These are phyloP conservation scores for Zosterops pallidus DNA, from an alignment of 2,113 vertebrate species.

Conservation along the genomic window DNA sequence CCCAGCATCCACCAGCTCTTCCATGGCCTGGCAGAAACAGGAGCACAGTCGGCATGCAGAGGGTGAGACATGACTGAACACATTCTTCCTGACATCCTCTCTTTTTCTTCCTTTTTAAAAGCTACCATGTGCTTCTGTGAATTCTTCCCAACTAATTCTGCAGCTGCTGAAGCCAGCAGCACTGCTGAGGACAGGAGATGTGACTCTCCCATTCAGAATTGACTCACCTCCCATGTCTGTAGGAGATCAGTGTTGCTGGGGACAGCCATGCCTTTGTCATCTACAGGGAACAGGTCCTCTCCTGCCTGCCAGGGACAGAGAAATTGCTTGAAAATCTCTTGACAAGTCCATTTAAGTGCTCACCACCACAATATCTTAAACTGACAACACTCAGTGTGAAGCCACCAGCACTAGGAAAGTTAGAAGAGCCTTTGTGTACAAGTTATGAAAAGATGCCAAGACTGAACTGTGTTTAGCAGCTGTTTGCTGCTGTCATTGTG, in stretches of 20 bases:
- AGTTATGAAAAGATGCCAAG: not conserved
- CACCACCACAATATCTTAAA: not conserved
- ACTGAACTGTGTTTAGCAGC: not conserved
- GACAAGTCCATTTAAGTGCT: not conserved
- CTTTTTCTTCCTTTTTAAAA: not conserved
- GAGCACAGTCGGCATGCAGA: not conserved
- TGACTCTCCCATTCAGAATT: not conserved
- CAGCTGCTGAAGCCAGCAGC: not conserved
- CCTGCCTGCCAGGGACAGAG: constrained; percentile 73
- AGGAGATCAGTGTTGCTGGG: constrained; percentile 74
- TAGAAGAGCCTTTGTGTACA: not conserved
- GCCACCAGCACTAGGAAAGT: not conserved
- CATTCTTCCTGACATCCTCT: not conserved
- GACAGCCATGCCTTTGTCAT: constrained; percentile 77
- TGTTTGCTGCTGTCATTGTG: not conserved
- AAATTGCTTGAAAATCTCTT: not conserved
- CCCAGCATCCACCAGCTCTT: constrained; percentile 87
- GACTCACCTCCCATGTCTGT: constrained; percentile 88
- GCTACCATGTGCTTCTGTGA: not conserved
- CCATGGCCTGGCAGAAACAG: constrained; percentile 82
- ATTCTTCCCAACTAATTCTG: not conserved
- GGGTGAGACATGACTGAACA: not conserved
- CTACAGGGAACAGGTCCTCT: constrained; percentile 74
- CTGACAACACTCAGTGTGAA: not conserved
- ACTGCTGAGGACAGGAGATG: not conserved